Conservation (phyloP, 2,797 vertebrate genomes). For the Buceros bicornis region DNA sequence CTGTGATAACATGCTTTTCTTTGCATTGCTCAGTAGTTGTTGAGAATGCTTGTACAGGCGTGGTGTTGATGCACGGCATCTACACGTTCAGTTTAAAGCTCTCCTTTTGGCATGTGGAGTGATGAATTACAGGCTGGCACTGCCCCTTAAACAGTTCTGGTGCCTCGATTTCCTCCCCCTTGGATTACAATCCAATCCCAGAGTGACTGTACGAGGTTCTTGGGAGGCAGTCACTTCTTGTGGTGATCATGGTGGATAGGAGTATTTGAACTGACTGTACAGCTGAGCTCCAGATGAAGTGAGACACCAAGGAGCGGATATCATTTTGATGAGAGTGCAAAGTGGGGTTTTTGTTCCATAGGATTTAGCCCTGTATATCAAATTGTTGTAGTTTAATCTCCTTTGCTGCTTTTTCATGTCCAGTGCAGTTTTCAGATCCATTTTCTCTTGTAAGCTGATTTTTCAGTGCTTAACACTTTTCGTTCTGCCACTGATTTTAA, state of each 20-base stretch:
- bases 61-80: neutral
- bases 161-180: neutral
- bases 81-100: neutral
- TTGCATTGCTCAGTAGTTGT: neutral
- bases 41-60: neutral
- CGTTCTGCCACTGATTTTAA: neutral
- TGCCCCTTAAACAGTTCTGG: neutral
- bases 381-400: neutral
- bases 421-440: neutral
- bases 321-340: neutral
- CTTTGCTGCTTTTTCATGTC: neutral
- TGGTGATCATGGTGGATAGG: neutral
- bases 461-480: neutral
- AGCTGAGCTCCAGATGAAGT: neutral
- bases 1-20: neutral
- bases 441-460: conserved; percentile 10
- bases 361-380: neutral
- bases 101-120: neutral
- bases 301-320: neutral
- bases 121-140: neutral
- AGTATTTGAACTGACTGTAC: neutral
- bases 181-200: neutral
- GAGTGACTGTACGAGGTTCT: neutral
- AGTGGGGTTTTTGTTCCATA: neutral
- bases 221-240: neutral